A percentile compares a stretch with the other conserved stretches of the same genome.
These are phyloP conservation scores for Gymnogyps californianus DNA, from an alignment of 2,113 vertebrate species.

Conservation along the genomic window DNA sequence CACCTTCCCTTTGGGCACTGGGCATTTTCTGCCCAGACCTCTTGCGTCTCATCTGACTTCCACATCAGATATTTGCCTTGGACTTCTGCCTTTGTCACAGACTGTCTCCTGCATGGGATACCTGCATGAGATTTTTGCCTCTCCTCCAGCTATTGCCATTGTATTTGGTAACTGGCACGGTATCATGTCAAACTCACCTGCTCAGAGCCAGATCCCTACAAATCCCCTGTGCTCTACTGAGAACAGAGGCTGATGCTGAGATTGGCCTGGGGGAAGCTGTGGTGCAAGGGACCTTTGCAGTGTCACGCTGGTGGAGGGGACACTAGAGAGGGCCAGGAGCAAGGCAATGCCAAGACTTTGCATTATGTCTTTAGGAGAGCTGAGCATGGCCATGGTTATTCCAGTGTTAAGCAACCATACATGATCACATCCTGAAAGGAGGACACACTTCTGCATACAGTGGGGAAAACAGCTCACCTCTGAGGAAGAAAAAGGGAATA, in stretches of 20 bases:
- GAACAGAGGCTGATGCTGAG: background rate
- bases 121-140: background rate
- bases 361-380: background rate
- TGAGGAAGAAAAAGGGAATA: background rate
- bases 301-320: background rate
- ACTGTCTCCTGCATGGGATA: too few relatives aligned
- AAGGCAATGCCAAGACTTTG: background rate
- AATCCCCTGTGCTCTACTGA: fast-evolving
- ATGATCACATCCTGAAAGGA: background rate
- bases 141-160: background rate
- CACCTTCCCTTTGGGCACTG: background rate
- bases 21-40: background rate
- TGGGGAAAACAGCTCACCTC: background rate
- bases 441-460: background rate
- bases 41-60: background rate
- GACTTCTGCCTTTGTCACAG: background rate
- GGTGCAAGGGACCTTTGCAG: background rate
- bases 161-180: background rate
- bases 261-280: too few relatives aligned
- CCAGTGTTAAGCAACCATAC: background rate
- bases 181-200: background rate
- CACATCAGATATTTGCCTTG: background rate
- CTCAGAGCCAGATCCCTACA: background rate
- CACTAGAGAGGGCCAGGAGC: background rate
- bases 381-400: background rate